These are phyloP conservation scores for Asbolus verrucosus DNA, from an alignment of 1,140 invertebrate genomes.

Conservation along the genomic window DNA sequence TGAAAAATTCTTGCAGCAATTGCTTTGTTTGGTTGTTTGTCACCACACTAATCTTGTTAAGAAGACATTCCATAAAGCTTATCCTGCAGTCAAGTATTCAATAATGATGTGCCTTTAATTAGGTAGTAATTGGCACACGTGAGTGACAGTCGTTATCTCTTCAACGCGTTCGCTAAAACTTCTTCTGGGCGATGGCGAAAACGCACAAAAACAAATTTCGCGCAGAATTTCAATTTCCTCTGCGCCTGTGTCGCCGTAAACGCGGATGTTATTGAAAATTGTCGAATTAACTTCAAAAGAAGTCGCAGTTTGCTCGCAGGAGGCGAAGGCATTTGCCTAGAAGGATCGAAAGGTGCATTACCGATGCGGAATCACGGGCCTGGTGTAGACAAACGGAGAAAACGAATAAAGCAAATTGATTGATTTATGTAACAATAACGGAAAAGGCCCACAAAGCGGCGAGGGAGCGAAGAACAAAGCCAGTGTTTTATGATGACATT, in stretches of 20 bases:
- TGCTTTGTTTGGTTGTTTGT: no score
- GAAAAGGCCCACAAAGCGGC: conserved; percentile 22
- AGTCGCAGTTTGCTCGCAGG: neutral
- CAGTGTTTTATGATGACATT: conserved; percentile 35
- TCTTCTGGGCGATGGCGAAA: no score
- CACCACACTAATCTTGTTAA: no score
- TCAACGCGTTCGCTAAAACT: no score
- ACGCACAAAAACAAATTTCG: no score
- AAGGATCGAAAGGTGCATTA: conserved; percentile 26
- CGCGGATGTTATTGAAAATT: neutral
- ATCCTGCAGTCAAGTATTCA: conserved; percentile 2
- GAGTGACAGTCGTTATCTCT: neutral
- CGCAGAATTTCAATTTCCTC: no score
- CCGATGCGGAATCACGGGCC: neutral
- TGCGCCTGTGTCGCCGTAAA: no score
- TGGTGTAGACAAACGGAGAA: conserved; percentile 22
- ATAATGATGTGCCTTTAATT: conserved; percentile 19
- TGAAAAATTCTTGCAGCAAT: no score
- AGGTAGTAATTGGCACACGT: conserved; percentile 9
- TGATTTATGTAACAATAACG: conserved; percentile 41
- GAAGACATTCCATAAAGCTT: neutral
- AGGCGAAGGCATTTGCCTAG: neutral
- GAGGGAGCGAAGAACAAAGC: conserved; percentile 18
- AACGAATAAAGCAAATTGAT: conserved; percentile 34
- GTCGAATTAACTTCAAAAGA: conserved; percentile 1